Conservation (phyloP, 2,888 invertebrate species). For the Polyommatus iphigenia region DNA sequence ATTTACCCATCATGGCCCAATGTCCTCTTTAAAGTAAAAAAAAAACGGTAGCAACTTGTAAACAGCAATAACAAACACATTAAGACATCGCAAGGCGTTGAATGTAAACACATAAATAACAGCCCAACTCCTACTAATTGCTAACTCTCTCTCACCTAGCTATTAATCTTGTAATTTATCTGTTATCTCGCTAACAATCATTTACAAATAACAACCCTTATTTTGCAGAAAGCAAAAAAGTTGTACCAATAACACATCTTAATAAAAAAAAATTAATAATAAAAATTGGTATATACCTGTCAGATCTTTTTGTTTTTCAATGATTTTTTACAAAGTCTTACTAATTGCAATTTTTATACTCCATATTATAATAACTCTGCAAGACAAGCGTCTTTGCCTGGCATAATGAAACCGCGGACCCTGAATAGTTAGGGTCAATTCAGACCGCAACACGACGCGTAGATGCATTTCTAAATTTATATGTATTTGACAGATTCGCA, state of each 20-base stretch:
- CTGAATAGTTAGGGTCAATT: too few species aligned
- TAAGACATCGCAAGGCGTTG: conserved; percentile 40
- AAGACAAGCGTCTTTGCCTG: too few species aligned
- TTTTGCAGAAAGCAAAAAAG: neutral
- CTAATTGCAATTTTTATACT: too few species aligned
- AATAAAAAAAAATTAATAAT: too few species aligned
- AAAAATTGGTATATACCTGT: neutral
- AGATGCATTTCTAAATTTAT: too few species aligned
- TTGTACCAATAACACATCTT: neutral
- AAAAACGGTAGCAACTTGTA: neutral
- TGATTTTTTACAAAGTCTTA: too few species aligned
- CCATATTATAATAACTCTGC: too few species aligned
- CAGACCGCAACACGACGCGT: too few species aligned
- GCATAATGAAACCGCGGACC: too few species aligned
- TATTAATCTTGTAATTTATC: conserved; percentile 48
- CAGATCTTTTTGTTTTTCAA: neutral
- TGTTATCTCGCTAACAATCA: conserved; percentile 39
- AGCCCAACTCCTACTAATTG: conserved; percentile 46
- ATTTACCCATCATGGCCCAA: neutral
- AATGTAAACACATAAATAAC: conserved; percentile 51
- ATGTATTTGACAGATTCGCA: too few species aligned
- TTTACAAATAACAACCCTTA: neutral
- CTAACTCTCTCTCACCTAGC: conserved; percentile 47
- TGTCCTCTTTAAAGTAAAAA: neutral
- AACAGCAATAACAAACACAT: conserved; percentile 37